phyloP scores from a whole-genome alignment of 2,797 vertebrate genomes.

The Selene dorsalis region DNA sequence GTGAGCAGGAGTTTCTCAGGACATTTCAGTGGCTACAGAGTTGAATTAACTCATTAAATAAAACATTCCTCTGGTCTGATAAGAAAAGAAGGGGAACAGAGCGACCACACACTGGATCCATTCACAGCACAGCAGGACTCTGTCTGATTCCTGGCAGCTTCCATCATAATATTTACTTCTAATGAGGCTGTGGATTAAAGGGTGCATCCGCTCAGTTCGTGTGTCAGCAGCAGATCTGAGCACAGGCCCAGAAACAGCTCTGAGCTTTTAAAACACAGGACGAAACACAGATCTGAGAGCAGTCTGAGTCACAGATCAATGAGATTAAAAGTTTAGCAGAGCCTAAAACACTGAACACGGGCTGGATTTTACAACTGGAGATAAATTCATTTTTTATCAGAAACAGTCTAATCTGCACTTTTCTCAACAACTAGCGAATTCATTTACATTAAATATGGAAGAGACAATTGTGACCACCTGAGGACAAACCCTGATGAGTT shows the following conservation, averaged over 20 bases:
- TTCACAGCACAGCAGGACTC: conserved; percentile 29
- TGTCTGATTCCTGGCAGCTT: conserved; percentile 10
- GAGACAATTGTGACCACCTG: no score
- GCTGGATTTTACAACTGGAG: no score
- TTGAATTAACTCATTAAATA: neutral
- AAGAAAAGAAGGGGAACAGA: neutral
- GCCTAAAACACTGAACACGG: neutral
- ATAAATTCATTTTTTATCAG: no score
- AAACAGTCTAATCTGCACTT: no score
- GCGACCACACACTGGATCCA: conserved; percentile 5
- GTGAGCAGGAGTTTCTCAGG: neutral
- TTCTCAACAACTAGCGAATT: no score
- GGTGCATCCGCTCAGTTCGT: neutral
- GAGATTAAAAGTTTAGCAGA: neutral
- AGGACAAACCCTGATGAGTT: no score
- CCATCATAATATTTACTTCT: conserved; percentile 32
- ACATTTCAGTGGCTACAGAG: neutral
- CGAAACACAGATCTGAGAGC: no score
- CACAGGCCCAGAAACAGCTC: no score
- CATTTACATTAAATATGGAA: no score
- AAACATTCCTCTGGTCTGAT: neutral
- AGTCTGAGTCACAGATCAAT: neutral
- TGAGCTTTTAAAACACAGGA: no score
- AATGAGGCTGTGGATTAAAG: conserved; percentile 13
- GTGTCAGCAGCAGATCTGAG: neutral